Evolutionary conservation across 2,113 vertebrate species (phyloP), one percentile per base, ranked within the genome.

Genomic region (Coregonus clupeaformis): DNA sequence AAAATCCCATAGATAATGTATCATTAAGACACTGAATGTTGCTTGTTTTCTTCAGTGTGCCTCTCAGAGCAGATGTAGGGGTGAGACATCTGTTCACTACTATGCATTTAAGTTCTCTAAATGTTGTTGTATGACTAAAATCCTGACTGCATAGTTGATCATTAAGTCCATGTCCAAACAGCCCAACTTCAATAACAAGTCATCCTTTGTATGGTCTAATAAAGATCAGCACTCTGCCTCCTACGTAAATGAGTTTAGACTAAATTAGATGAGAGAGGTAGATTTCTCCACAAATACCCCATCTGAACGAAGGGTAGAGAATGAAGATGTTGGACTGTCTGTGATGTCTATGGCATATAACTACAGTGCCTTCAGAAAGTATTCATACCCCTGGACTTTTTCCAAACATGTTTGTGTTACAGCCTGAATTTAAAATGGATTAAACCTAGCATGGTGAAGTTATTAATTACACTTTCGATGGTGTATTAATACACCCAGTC

Each of bases 81-180:
- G 84, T 70, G 77, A 77, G 68, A 85, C n/a, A 25, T 82, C 73
- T 80, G 72, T 88, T 78, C 55, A 73, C 63, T 76, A 24, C 60
- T 62, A 3, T 22, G n/a, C 59, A 62, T 4, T n/a, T n/a, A 62
- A n/a, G 16, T 62, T 74, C 82, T 75, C 60, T 14, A 67, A 78
- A 63, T 4, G 63, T 25, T 12, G 57, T 75, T 24, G 72, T 47
- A 78, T 87, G 80, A 86, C 68, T 86, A 80, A 85, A 76, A 69
- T 47, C 62, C 74, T 60, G 76, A 71, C 72, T 66, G 22, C 73
- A 73, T 16, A n/a, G 14, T 24, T 77, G 77, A 79, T 75, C 76
- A 72, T 70, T 63, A 65, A 32, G 42, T 69, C 79, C 29, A 29
- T 59, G 65, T 77, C 75, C 70, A 9, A 18, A 22, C 80, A 68